These are phyloP conservation scores for Sphenodon punctatus DNA, from an alignment of 2,797 vertebrate species.

Conservation along the genomic window DNA sequence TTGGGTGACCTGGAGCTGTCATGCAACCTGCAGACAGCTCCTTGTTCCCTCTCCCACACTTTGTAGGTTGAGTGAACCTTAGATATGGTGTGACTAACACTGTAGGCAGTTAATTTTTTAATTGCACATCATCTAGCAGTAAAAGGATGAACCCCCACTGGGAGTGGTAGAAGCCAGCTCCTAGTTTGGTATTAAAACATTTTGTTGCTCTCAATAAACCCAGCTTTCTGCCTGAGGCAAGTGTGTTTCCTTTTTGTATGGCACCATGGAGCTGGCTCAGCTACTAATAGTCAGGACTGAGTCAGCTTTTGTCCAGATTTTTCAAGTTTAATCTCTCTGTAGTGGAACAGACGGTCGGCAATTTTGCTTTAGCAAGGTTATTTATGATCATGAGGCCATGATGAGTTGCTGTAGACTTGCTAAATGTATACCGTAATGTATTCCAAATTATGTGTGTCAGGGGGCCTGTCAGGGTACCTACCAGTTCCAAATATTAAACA, in stretches of 20 bases:
- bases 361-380: constrained; percentile 19
- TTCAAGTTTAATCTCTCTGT: background rate
- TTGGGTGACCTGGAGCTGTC: too few species aligned
- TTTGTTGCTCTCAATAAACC: background rate
- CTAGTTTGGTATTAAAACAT: background rate
- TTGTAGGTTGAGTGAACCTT: too few species aligned
- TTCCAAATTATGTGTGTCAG: background rate
- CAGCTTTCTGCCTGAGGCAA: background rate
- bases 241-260: background rate
- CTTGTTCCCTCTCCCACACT: too few species aligned
- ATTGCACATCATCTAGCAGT: background rate
- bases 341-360: background rate
- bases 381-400: background rate
- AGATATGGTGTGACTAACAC: background rate
- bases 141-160: background rate
- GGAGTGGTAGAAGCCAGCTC: background rate
- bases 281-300: constrained; percentile 3
- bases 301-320: background rate
- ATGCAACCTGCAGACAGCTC: too few species aligned
- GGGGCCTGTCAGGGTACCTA: too few species aligned
- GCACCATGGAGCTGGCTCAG: background rate
- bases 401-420: background rate
- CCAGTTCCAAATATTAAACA: too few species aligned
- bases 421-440: too few species aligned
- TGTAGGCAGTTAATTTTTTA: background rate